phyloP scores from a whole-genome alignment of 1,140 invertebrate genomes.

The Euglossa dilemma region DNA sequence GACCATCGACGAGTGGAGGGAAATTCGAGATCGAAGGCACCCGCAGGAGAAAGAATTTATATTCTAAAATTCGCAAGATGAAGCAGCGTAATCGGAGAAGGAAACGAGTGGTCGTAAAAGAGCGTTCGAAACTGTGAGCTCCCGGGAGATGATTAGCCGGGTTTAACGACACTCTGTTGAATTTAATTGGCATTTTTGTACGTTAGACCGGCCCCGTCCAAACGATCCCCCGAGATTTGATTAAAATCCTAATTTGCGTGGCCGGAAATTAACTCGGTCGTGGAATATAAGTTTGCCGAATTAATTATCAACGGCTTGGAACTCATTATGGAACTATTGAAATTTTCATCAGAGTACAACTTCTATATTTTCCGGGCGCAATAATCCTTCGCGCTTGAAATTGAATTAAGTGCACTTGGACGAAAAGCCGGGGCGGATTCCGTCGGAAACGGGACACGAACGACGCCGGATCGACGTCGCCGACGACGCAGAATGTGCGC shows the following conservation, averaged over 20 bases:
- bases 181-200: slow-evolving; percentile 61
- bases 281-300: slow-evolving; percentile 65
- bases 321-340: slow-evolving; percentile 64
- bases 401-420: slow-evolving; percentile 41
- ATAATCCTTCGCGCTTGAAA: slow-evolving; percentile 50
- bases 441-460: slow-evolving; percentile 12
- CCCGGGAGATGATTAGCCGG: slow-evolving; percentile 36
- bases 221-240: slow-evolving; percentile 60
- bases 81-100: neutral
- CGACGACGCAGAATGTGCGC: neutral
- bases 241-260: slow-evolving; percentile 66
- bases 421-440: slow-evolving; percentile 2
- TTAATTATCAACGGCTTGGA: slow-evolving; percentile 62
- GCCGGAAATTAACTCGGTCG: slow-evolving; percentile 60
- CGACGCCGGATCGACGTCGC: neutral
- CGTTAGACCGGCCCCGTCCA: slow-evolving; percentile 12
- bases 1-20: neutral
- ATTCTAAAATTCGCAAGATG: slow-evolving; percentile 10
- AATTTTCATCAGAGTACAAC: slow-evolving; percentile 63
- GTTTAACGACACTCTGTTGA: slow-evolving; percentile 47
- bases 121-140: slow-evolving; percentile 8
- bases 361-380: slow-evolving; percentile 53
- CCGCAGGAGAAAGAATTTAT: too few species aligned
- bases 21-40: neutral
- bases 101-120: slow-evolving; percentile 6